A percentile compares a stretch with the other conserved stretches of the same genome.
These are phyloP conservation scores for Acropora tenuis DNA, from an alignment of 64 coral and sea anemone genomes.

Conservation along the genomic window DNA sequence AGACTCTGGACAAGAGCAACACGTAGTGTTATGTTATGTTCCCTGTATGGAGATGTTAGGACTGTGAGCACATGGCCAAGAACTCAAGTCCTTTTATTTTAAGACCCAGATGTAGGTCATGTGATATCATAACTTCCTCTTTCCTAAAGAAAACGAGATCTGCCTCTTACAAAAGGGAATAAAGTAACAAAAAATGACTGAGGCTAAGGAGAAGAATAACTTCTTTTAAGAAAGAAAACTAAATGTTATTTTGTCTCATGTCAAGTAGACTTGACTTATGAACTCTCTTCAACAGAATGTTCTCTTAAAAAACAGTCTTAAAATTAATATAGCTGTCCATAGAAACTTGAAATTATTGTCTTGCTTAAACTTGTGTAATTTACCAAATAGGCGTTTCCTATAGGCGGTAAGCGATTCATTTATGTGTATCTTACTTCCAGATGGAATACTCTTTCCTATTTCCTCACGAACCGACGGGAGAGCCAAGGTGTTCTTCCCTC, in stretches of 20 bases:
- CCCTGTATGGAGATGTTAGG: no score
- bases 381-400: slow-evolving; percentile 45
- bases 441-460: not conserved
- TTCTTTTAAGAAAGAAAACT: not conserved
- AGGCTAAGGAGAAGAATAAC: not conserved
- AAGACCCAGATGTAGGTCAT: not conserved
- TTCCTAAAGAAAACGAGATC: not conserved
- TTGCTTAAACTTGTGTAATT: slow-evolving; percentile 23
- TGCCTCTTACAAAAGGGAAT: not conserved
- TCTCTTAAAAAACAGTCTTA: not conserved
- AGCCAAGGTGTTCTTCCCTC: slow-evolving; percentile 15
- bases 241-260: not conserved
- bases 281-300: not conserved
- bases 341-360: slow-evolving; percentile 50
- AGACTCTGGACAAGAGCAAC: no score
- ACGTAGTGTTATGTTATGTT: no score
- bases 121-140: not conserved
- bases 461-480: slow-evolving; percentile 12
- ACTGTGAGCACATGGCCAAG: no score
- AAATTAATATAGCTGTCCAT: slow-evolving; percentile 18
- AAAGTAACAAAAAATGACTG: not conserved
- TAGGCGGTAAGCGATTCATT: slow-evolving; percentile 59
- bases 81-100: not conserved
- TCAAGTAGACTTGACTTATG: not conserved
- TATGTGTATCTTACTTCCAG: slow-evolving; percentile 23